phyloP scores from a whole-genome alignment of 2,113 vertebrate genomes.

The Apus apus region DNA sequence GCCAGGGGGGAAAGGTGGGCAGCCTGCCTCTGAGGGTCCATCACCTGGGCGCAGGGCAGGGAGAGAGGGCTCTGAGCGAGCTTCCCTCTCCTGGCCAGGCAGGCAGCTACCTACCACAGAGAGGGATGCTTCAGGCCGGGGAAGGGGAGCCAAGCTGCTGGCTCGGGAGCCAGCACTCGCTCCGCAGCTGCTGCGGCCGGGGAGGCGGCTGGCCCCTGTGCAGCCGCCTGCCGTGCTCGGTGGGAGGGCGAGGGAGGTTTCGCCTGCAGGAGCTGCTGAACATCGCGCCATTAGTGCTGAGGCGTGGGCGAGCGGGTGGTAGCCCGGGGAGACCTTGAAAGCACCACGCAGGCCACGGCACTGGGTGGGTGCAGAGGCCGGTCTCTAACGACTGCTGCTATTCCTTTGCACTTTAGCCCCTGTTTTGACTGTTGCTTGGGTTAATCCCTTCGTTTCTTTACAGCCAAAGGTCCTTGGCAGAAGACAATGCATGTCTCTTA shows the following conservation, averaged over 20 bases:
- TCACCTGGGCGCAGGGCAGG: rapidly evolving
- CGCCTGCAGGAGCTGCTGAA: rapidly evolving
- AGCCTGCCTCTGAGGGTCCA: neutral
- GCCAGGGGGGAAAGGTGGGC: rapidly evolving
- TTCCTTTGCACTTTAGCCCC: neutral
- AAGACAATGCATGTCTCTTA: neutral
- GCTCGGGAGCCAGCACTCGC: neutral
- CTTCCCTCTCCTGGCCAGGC: neutral
- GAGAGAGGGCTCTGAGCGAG: neutral
- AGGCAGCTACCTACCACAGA: neutral
- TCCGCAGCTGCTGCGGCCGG: neutral
- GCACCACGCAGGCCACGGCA: neutral
- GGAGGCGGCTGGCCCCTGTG: neutral
- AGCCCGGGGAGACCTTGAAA: neutral
- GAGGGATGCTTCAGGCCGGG: neutral
- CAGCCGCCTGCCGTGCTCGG: neutral
- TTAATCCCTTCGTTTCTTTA: neutral
- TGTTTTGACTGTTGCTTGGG: neutral
- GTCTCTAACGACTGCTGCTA: neutral
- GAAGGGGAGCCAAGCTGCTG: neutral
- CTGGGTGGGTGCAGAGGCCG: rapidly evolving
- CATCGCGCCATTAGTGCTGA: rapidly evolving
- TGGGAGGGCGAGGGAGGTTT: neutral
- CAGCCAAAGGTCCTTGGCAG: neutral
- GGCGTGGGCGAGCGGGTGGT: rapidly evolving